These are phyloP conservation scores for Aphelinus certus DNA, from an alignment of 1,140 invertebrate genomes.

Conservation along the genomic window DNA sequence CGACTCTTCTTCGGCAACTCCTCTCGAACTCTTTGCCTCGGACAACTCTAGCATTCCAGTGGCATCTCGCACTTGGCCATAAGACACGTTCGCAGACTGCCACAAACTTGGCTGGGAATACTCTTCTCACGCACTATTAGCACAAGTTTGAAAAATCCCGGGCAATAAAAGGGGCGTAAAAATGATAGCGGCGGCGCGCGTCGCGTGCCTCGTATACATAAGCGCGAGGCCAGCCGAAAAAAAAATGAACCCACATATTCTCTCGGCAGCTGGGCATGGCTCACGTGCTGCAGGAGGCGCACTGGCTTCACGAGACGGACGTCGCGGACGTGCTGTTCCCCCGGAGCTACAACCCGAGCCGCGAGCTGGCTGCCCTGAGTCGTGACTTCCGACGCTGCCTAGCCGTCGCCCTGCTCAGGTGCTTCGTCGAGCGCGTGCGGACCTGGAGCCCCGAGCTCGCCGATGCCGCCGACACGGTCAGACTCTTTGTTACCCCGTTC, in stretches of 20 bases:
- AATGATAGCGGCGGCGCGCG: neutral
- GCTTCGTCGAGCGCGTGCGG: conserved; percentile 58
- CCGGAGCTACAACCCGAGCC: conserved; percentile 73
- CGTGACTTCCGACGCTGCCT: conserved; percentile 74
- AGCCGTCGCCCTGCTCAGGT: conserved; percentile 70
- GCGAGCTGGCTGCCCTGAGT: conserved; percentile 66
- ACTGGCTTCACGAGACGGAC: conserved; percentile 71
- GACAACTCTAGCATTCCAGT: neutral
- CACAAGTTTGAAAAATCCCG: conserved; percentile 1
- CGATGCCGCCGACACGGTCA: conserved; percentile 18
- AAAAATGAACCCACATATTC: no score
- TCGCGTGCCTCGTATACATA: no score
- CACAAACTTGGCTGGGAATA: neutral
- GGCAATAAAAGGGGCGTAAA: neutral
- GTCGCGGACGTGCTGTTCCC: conserved; percentile 71
- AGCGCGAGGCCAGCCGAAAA: no score
- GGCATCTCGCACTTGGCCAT: neutral
- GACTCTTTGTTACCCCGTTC: no score
- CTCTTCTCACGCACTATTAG: conserved; percentile 1
- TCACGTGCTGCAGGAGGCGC: conserved; percentile 69
- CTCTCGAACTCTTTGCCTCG: no score
- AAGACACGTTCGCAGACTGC: neutral
- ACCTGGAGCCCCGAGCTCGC: conserved; percentile 40
- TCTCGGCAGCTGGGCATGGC: conserved; percentile 67
- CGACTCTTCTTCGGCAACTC: no score